These are phyloP conservation scores for Nephrotoma appendiculata DNA, from an alignment of 2,888 invertebrate species.

Conservation along the genomic window DNA sequence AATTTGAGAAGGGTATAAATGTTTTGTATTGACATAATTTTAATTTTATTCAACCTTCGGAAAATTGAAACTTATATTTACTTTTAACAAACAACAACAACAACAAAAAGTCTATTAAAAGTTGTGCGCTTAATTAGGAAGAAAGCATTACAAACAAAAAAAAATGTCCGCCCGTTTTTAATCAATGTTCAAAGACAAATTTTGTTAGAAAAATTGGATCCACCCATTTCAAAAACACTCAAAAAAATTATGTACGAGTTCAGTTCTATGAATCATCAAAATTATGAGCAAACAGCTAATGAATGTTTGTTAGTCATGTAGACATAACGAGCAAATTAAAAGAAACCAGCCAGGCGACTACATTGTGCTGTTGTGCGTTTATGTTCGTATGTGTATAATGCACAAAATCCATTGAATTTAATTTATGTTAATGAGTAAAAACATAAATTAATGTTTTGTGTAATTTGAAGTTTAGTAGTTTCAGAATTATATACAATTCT, in stretches of 20 bases:
- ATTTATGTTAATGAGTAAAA: neutral
- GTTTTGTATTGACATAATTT: neutral
- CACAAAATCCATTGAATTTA: neutral
- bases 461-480: neutral
- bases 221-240: neutral
- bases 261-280: neutral
- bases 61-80: neutral
- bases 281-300: neutral
- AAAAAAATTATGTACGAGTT: neutral
- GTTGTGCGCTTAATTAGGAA: neutral
- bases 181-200: neutral
- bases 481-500: neutral
- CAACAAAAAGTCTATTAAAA: neutral
- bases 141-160: neutral
- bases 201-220: neutral
- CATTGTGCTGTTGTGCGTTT: neutral
- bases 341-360: neutral
- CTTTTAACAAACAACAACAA: neutral
- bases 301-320: neutral
- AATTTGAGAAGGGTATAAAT: neutral
- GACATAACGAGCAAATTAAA: neutral
- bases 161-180: neutral
- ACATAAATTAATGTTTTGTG: neutral
- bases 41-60: neutral
- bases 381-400: neutral